These are phyloP conservation scores for Beroe ovata DNA, from an alignment of 37 sponge, comb jelly and placozoan species.

Conservation along the genomic window DNA sequence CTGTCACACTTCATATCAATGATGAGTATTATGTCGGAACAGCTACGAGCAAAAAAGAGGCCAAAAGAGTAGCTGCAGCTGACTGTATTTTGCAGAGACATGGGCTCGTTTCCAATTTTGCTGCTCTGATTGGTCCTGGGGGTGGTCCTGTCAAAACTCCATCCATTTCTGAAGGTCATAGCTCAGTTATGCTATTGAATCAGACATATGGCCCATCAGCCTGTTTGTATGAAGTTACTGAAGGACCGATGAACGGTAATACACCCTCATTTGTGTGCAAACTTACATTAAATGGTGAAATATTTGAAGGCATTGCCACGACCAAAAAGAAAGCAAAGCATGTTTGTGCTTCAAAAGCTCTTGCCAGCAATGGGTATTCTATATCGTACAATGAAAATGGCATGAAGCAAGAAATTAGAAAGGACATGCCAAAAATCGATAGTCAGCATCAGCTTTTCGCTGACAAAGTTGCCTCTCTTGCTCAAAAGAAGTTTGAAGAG, in stretches of 20 bases:
- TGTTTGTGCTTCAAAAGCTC: slow-evolving; percentile 23
- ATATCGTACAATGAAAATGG: background rate
- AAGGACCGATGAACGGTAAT: background rate
- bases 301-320: background rate
- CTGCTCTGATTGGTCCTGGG: no score
- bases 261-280: background rate
- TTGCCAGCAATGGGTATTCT: background rate
- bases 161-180: background rate
- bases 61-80: slow-evolving; percentile 58
- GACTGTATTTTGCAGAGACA: background rate
- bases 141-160: background rate
- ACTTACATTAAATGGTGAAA: background rate
- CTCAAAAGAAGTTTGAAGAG: slow-evolving; percentile 36
- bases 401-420: background rate
- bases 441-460: background rate
- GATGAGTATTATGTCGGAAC: slow-evolving; percentile 34
- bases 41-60: slow-evolving; percentile 32
- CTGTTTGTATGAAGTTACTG: background rate
- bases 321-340: slow-evolving; percentile 57
- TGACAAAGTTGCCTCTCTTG: slow-evolving; percentile 36
- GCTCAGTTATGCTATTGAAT: slow-evolving; percentile 25
- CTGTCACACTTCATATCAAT: background rate
- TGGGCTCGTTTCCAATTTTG: background rate
- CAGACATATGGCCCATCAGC: background rate
- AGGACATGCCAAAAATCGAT: background rate